A percentile compares a stretch with the other conserved stretches of the same genome.
Evolutionary conservation across 2,113 vertebrate species (phyloP).

Genomic region (Paramormyrops kingsleyae): DNA sequence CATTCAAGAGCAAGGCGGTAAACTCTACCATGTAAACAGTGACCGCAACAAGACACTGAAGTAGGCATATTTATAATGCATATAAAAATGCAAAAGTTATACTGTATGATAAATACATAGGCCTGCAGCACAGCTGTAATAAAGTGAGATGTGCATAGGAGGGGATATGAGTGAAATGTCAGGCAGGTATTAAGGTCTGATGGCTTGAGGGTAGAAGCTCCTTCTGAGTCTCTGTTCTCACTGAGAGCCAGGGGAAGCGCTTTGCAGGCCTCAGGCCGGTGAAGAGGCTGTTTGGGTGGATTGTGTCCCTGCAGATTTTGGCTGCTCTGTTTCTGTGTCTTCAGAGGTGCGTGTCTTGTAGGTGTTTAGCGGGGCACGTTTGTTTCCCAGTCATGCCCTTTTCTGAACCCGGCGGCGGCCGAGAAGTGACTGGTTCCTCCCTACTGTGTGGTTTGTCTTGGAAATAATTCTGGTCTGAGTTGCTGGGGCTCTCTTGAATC

Average conservation of each 20-base stretch:
- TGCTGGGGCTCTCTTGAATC: neutral
- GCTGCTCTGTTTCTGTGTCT: neutral
- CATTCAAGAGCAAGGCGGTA: neutral
- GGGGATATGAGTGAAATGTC: neutral
- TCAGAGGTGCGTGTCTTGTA: neutral
- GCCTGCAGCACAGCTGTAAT: neutral
- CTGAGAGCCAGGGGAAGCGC: neutral
- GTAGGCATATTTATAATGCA: neutral
- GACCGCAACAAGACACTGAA: neutral
- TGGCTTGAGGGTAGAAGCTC: neutral
- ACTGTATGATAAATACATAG: neutral
- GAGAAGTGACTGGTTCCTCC: constrained; percentile 11
- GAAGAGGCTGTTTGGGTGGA: neutral
- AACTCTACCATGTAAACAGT: neutral
- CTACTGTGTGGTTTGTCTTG: constrained; percentile 1
- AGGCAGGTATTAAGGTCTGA: neutral
- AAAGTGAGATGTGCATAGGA: neutral
- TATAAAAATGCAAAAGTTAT: neutral
- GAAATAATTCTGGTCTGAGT: neutral
- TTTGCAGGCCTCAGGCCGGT: neutral
- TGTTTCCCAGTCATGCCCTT: constrained; percentile 32
- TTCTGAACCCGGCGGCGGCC: neutral
- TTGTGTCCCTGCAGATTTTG: neutral
- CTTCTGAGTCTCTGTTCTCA: neutral
- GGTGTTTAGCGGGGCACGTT: constrained; percentile 24